Evolutionary conservation across 2,888 invertebrate genomes (phyloP).

Genomic region (Drosophila stalkeri): DNA sequence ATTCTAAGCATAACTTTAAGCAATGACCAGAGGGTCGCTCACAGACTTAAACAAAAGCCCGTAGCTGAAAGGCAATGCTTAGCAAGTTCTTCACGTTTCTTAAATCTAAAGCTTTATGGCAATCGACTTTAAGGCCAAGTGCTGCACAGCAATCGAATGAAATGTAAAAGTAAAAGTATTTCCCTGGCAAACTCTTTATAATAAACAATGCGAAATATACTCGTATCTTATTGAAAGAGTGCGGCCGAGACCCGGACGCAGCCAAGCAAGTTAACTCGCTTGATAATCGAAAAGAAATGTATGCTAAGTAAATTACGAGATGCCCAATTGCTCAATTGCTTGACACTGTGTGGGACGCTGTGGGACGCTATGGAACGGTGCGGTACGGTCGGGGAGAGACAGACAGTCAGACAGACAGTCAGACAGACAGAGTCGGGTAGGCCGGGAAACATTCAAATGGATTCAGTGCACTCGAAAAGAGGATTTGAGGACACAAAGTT

Average conservation of each 20-base stretch:
- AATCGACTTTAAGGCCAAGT: background rate
- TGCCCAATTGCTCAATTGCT: constrained; percentile 58
- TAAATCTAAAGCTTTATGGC: background rate
- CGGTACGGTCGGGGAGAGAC: background rate
- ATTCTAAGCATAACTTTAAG: too few relatives aligned
- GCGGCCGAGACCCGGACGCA: background rate
- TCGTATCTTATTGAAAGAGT: background rate
- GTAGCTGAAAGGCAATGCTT: too few relatives aligned
- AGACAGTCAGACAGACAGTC: background rate
- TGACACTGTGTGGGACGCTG: constrained; percentile 21
- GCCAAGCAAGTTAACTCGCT: constrained; percentile 10
- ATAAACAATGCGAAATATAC: background rate
- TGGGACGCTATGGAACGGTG: background rate
- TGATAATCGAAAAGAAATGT: constrained; percentile 18
- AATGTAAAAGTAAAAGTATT: background rate
- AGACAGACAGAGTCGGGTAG: too few relatives aligned
- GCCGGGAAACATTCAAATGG: constrained; percentile 28
- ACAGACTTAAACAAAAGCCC: background rate
- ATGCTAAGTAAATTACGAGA: constrained; percentile 41
- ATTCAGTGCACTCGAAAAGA: constrained; percentile 42
- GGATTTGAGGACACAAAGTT: constrained; percentile 26
- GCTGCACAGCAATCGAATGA: background rate
- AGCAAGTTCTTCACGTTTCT: background rate
- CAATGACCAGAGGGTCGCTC: background rate
- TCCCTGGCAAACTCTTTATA: background rate